Evolutionary conservation across 2,888 invertebrate species (phyloP).

Genomic region (Troides oblongomaculatus): DNA sequence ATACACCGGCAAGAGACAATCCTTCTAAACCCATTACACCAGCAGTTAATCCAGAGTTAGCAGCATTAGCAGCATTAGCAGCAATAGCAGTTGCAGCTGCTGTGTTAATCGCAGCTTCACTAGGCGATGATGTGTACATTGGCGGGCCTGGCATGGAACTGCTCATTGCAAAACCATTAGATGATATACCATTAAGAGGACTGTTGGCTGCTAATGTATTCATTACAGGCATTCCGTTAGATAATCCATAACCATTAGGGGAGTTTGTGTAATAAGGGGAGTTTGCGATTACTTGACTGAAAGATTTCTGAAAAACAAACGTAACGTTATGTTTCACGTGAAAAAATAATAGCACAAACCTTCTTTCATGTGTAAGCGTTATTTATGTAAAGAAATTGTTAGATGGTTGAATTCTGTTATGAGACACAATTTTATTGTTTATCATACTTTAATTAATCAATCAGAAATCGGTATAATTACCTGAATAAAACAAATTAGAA

Average conservation of each 20-base stretch:
- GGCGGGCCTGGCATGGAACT: slow-evolving; percentile 15
- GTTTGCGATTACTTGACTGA: slow-evolving; percentile 26
- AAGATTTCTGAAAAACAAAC: slow-evolving; percentile 20
- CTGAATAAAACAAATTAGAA: slow-evolving; percentile 33
- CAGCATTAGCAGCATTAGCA: slow-evolving; percentile 29
- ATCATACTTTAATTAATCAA: background rate
- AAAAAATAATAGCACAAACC: background rate
- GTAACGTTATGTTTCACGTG: background rate
- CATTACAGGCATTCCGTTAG: slow-evolving; percentile 6
- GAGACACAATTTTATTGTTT: background rate
- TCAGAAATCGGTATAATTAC: slow-evolving; percentile 9
- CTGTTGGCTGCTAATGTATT: slow-evolving; percentile 18
- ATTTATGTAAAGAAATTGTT: no score
- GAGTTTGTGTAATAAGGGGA: slow-evolving; percentile 24
- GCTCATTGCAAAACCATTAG: slow-evolving; percentile 29
- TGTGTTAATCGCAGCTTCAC: slow-evolving; percentile 29
- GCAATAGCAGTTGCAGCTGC: slow-evolving; percentile 26
- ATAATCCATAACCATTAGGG: slow-evolving; percentile 13
- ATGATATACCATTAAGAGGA: slow-evolving; percentile 32
- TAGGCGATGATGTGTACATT: slow-evolving; percentile 20
- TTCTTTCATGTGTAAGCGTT: no score
- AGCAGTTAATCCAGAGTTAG: slow-evolving; percentile 30
- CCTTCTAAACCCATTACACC: slow-evolving; percentile 31
- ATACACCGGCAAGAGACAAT: slow-evolving; percentile 34
- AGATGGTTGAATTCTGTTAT: background rate